Percentiles rank a stretch among this genome's conserved stretches.
phyloP scores from a whole-genome alignment of 2,113 vertebrate genomes.

The Cheirogaleus medius region DNA sequence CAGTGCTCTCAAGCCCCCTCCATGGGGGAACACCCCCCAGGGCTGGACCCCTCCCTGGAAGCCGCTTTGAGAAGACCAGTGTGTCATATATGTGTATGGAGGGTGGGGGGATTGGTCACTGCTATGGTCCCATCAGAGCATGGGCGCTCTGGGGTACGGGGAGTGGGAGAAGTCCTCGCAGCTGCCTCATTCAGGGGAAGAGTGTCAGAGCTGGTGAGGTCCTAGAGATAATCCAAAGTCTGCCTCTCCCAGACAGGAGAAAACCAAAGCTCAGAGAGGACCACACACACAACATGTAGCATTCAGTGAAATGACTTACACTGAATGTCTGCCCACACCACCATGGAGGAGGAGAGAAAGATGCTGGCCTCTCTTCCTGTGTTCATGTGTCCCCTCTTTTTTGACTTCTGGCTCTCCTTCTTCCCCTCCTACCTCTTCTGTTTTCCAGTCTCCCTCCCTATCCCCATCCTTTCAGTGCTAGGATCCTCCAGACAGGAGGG shows the following conservation, averaged over 20 bases:
- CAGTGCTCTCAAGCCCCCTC: neutral
- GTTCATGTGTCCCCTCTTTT: neutral
- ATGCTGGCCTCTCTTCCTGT: neutral
- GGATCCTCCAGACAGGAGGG: neutral
- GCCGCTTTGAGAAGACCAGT: neutral
- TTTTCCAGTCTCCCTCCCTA: neutral
- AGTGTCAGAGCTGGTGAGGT: neutral
- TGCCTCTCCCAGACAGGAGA: neutral
- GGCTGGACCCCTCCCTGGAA: neutral
- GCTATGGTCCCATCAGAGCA: neutral
- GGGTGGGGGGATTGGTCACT: too few relatives aligned
- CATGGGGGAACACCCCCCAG: neutral
- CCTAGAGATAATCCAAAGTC: neutral
- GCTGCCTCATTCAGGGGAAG: neutral
- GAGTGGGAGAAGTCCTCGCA: neutral
- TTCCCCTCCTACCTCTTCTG: neutral
- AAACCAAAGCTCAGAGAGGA: neutral
- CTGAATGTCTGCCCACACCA: neutral
- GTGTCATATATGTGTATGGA: neutral
- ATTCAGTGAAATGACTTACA: neutral
- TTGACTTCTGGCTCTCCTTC: neutral
- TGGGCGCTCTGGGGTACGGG: neutral
- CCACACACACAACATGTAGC: neutral
- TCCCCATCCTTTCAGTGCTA: neutral
- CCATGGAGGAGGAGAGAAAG: neutral